These are phyloP conservation scores for Drosophila hawaiiensis DNA, from an alignment of 2,888 invertebrate genomes.

Conservation along the genomic window DNA sequence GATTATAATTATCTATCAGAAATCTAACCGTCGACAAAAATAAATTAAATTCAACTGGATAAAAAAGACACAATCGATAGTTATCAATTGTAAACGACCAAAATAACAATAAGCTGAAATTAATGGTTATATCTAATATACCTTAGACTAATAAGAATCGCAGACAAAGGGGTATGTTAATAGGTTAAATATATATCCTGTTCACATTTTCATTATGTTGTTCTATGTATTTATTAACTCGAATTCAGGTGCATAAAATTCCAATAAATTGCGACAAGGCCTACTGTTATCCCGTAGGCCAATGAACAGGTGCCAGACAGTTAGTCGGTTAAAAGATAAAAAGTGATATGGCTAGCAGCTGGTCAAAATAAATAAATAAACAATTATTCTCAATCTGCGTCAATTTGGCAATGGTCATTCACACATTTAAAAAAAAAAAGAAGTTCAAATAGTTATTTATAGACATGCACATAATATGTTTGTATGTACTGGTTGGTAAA, in stretches of 20 bases:
- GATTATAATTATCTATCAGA: background rate
- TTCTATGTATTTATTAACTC: constrained; percentile 20
- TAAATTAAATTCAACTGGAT: background rate
- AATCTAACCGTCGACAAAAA: background rate
- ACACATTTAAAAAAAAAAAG: constrained; percentile 50
- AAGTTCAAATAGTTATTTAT: constrained; percentile 30
- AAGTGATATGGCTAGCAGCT: constrained; percentile 16
- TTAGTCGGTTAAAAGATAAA: constrained; percentile 10
- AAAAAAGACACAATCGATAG: background rate
- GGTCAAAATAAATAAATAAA: constrained; percentile 8
- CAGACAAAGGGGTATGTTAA: background rate
- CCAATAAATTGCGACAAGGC: constrained; percentile 16
- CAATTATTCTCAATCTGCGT: constrained; percentile 71
- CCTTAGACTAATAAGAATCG: background rate
- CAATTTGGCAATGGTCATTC: constrained; percentile 64
- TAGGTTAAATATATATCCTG: background rate
- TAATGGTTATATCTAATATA: background rate
- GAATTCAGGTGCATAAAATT: constrained; percentile 25
- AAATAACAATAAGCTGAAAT: background rate
- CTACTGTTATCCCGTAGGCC: too few species aligned
- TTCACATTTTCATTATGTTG: constrained; percentile 17
- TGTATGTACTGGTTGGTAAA: constrained; percentile 29
- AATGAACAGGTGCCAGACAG: constrained; percentile 12
- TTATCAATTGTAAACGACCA: background rate
- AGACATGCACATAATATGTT: constrained; percentile 1